Evolutionary conservation across 1,140 invertebrate genomes (phyloP), one percentile per base, ranked within the genome.

Genomic region (Pogonus chalceus): DNA sequence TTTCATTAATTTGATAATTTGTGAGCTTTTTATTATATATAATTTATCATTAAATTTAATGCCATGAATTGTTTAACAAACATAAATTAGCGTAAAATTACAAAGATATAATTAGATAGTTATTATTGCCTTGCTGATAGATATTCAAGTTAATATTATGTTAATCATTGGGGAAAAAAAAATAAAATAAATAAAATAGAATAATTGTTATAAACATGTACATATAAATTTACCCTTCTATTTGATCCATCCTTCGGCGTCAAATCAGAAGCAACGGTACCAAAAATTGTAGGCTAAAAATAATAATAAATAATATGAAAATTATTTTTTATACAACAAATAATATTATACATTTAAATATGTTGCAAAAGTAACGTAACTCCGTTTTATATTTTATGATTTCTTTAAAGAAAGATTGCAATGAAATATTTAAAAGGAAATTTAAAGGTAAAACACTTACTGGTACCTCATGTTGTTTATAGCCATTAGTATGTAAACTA

Each of bases 201-300:
- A 35, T 9, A 35, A 47, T 35, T 53, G 14, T 20, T 43, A 18
- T 31, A 49, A 2, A 20, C 39, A 35, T 23, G 47, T 49, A 31
- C 23, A 47, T 21, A 54, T 20, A 35, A 51, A 63, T 65, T 66
- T 60, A 68, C 68, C 61, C 67, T 60, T 58, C 66, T 50, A 53
- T 68, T 69, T 23, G 68, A 65, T 55, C 67, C 67, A 55, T 70
- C 66, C 58, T 69, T 69, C 35, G 67, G 65, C 51, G 66, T 67
- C 35, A 65, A 60, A 52, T 68, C 67, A 21, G 68, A 68, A 35
- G 67, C 67, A 39, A 68, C 67, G 16, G 67, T 69, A 43, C 68
- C 68, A 57, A 68, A 69, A 50, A 70, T 69, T 46, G 67, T 69
- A 26, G 67, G 68, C 68, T 70, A 61, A 56, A 69, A 65, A 60